These are phyloP conservation scores for Margarornis squamiger DNA, from an alignment of 2,797 vertebrate species.

Conservation along the genomic window DNA sequence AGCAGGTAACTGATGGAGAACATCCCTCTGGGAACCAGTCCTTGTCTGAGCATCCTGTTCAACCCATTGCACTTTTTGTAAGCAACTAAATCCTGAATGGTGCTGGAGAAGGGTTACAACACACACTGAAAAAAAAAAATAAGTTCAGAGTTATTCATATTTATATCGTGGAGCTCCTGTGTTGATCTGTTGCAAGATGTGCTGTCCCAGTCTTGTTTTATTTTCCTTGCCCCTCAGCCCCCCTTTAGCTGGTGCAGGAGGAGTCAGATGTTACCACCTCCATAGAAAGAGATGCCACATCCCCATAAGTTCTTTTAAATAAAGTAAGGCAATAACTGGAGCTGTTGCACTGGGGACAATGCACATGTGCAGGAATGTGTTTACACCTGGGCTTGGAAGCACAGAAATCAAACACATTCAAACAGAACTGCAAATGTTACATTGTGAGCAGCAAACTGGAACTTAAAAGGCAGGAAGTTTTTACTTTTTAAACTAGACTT, in stretches of 20 bases:
- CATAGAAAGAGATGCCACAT: rapidly evolving
- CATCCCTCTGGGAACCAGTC: background rate
- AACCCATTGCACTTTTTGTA: background rate
- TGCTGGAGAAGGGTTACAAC: background rate
- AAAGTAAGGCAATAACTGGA: background rate
- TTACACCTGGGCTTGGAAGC: background rate
- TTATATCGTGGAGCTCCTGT: background rate
- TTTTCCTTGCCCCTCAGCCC: background rate
- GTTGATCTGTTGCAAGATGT: background rate
- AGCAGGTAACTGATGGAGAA: too few species aligned
- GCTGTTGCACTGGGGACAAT: background rate
- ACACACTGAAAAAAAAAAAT: too few species aligned
- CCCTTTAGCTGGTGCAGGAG: too few species aligned
- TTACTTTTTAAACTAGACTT: background rate
- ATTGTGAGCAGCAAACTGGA: background rate
- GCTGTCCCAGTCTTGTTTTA: background rate
- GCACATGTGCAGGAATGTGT: background rate
- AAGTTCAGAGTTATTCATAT: background rate
- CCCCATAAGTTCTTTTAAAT: background rate
- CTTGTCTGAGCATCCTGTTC: background rate
- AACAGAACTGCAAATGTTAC: background rate
- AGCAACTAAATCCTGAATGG: background rate
- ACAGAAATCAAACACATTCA: background rate
- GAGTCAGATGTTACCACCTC: background rate
- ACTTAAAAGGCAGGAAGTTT: background rate